Evolutionary conservation across 2,888 invertebrate genomes (phyloP).

Genomic region (Petrolisthes cinctipes): DNA sequence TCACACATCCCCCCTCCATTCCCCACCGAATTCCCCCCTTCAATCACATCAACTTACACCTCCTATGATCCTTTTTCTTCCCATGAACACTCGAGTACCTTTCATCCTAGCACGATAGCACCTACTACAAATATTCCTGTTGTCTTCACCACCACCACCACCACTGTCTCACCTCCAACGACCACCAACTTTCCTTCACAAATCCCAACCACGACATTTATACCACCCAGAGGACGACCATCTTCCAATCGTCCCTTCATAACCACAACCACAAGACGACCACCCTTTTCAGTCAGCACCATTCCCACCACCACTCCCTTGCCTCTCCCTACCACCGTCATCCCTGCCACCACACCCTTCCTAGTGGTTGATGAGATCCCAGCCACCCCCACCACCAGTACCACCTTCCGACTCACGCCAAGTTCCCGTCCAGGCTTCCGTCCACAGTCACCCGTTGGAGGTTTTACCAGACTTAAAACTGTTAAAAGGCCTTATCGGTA

Average conservation of each 20-base stretch:
- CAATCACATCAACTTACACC: constrained; percentile 16
- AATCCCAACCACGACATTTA: constrained; percentile 6
- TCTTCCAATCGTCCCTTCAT: not conserved
- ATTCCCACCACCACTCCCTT: not conserved
- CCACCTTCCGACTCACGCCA: constrained; percentile 37
- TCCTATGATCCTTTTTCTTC: not conserved
- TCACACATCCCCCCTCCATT: not conserved
- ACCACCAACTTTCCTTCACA: not conserved
- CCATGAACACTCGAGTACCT: not conserved
- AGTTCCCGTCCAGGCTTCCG: no score
- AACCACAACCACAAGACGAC: not conserved
- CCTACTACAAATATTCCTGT: not conserved
- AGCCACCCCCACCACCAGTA: constrained; percentile 30
- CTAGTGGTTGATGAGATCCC: constrained; percentile 38
- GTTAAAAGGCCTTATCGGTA: no score
- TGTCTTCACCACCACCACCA: not conserved
- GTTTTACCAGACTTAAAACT: no score
- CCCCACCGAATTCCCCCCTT: not conserved
- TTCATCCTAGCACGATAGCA: no score
- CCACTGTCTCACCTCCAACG: constrained; percentile 4
- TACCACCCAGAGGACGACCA: constrained; percentile 12
- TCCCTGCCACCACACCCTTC: constrained; percentile 29
- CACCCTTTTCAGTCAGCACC: constrained; percentile 6
- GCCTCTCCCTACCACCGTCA: not conserved
- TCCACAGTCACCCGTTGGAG: no score